Evolutionary conservation across 1,140 invertebrate species (phyloP).

Genomic region (Drosophila cardini): DNA sequence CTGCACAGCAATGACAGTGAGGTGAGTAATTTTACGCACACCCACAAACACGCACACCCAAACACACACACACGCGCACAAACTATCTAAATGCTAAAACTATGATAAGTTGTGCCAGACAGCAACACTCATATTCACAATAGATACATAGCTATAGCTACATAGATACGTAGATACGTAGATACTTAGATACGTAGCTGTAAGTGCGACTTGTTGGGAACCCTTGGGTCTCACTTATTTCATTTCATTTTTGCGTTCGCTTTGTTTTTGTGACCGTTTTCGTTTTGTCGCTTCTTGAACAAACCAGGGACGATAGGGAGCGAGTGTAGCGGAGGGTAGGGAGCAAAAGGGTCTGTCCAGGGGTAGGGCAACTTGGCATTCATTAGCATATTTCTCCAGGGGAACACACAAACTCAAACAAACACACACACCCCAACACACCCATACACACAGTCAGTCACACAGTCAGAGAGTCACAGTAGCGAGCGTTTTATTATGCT

Average conservation of each 20-base stretch:
- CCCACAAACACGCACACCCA: background rate
- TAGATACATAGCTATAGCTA: background rate
- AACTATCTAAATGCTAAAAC: constrained; percentile 21
- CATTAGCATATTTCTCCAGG: constrained; percentile 81
- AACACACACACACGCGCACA: background rate
- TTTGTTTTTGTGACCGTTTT: constrained; percentile 61
- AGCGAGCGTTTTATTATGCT: constrained; percentile 72
- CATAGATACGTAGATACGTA: background rate
- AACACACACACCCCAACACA: background rate
- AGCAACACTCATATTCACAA: constrained; percentile 16
- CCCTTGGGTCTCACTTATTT: constrained; percentile 76
- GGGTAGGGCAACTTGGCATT: constrained; percentile 60
- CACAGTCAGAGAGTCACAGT: background rate
- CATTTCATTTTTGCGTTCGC: constrained; percentile 65
- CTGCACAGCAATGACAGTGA: constrained; percentile 99
- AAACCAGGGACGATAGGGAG: background rate
- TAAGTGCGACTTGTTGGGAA: constrained; percentile 46
- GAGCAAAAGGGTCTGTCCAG: constrained; percentile 7
- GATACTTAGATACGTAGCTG: constrained; percentile 19
- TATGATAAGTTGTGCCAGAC: constrained; percentile 28
- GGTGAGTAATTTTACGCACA: constrained; percentile 87
- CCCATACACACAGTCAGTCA: constrained; percentile 33
- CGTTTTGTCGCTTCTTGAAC: constrained; percentile 38
- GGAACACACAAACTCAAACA: constrained; percentile 42
- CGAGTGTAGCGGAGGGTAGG: constrained; percentile 14